Base-by-base conservation (phyloP, 2,888 invertebrate genomes). In the Melinaea menophilus region DNA sequence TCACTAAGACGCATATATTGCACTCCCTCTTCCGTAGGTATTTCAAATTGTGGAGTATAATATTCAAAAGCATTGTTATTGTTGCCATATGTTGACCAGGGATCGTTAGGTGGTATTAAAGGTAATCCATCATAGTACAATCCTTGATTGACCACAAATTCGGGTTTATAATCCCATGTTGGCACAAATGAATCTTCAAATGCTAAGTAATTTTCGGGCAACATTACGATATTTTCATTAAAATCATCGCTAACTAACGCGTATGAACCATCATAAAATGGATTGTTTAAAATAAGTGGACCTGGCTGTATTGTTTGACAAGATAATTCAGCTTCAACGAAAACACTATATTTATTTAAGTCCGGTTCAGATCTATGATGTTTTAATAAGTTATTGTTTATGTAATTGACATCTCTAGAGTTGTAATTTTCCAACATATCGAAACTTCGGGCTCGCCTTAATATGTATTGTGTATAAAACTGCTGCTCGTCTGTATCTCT, bases 121-220 rank as follows among this genome's bases (percentile, higher is more conserved):
- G 90, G 88, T 65, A 88, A 66, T 51, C 84, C 86, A 69, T 88
- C 87, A 69, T 85, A 89, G 71, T 84, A 90, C 31, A 87, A 68
- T 33, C 83, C 85, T 66, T 78, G 79, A 64, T 83, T 79, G 22
- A 78, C 70, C 57, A 86, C 69, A 70, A 80, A 76, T 70, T 88
- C 86, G 46, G 88, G 84, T 72, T 85, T 87, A 67, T 85, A 89
- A 59, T 87, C 82, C 87, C 89, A 91, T 5, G 84, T 75, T 46
- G 91, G 90, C 62, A 90, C 88, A 75, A 89, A 91, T 5, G 90
- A 86, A 79, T 91, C 90, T 80, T 91, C 91, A 72, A 91, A 90
- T n/a, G 90, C 88, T 73, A 91, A 79, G 75, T 91, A 91, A 74
- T 86, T 90, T 72, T 91, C 91, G 56, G 91, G 91, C 70, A 91